phyloP scores from a whole-genome alignment of 2,797 vertebrate species.

The Alfaro cultratus region DNA sequence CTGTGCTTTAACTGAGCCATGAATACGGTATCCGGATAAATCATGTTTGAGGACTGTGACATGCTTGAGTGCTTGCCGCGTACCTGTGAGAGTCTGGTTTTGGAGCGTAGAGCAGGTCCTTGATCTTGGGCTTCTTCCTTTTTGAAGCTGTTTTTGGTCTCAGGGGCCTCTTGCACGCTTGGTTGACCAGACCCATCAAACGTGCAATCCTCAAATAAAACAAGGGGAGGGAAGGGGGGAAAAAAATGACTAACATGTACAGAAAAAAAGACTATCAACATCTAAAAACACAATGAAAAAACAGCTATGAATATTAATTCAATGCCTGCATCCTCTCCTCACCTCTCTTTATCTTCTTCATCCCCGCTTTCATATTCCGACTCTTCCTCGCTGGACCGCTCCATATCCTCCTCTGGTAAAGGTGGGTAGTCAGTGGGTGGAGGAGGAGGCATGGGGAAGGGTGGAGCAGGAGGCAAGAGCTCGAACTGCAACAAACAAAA shows the following conservation, averaged over 20 bases:
- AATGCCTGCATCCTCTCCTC: conserved; percentile 8
- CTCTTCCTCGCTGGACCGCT: conserved; percentile 86
- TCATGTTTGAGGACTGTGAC: conserved; percentile 48
- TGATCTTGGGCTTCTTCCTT: conserved; percentile 93
- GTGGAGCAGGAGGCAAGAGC: conserved; percentile 78
- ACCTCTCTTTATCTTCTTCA: conserved; percentile 94
- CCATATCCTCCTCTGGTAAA: conserved; percentile 87
- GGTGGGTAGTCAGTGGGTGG: conserved; percentile 91
- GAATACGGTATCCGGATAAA: conserved; percentile 47
- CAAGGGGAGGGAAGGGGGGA: conserved; percentile 18
- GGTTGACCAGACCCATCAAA: conserved; percentile 92
- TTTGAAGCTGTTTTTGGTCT: conserved; percentile 84
- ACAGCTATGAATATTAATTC: neutral
- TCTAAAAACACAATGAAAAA: neutral
- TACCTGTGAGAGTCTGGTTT: conserved; percentile 87
- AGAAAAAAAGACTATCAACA: neutral
- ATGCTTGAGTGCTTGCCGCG: conserved; percentile 54
- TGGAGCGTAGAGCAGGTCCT: conserved; percentile 88
- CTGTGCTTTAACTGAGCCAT: conserved; percentile 43
- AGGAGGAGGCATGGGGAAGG: conserved; percentile 88
- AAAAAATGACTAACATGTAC: neutral
- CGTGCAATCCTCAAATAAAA: conserved; percentile 85
- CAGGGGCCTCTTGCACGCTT: conserved; percentile 91
- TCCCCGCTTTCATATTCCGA: conserved; percentile 96
- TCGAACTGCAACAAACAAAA: conserved; percentile 81